These are phyloP conservation scores for Odontothrips loti DNA, from an alignment of 2,888 invertebrate genomes.

Conservation along the genomic window DNA sequence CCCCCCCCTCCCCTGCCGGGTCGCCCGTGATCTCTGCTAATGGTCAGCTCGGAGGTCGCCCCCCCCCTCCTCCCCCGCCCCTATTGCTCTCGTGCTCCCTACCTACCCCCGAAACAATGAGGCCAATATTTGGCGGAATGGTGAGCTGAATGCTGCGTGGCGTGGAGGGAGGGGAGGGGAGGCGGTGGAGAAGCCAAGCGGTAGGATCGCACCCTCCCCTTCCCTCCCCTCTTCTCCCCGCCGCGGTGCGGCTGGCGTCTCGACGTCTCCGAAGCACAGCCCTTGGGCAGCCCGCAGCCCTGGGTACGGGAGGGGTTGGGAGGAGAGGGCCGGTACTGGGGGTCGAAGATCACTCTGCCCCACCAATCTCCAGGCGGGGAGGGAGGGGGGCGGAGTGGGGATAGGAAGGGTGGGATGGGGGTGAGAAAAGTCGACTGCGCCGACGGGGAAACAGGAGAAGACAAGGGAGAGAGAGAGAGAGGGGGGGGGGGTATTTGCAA, in stretches of 20 bases:
- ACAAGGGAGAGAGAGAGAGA: background rate
- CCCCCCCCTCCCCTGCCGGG: background rate
- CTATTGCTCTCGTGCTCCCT: background rate
- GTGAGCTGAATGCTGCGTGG: background rate
- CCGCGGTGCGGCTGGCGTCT: background rate
- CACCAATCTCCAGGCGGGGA: background rate
- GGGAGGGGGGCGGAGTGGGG: background rate
- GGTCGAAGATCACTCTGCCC: too few species aligned
- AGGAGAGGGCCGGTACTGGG: too few species aligned
- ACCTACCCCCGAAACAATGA: background rate
- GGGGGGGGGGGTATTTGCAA: background rate
- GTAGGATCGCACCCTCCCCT: too few species aligned
- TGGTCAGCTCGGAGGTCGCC: background rate
- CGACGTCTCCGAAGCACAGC: background rate
- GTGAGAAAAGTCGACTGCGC: background rate
- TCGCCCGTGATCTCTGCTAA: background rate
- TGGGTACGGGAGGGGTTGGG: too few species aligned
- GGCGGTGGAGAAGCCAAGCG: background rate
- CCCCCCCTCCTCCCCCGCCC: background rate
- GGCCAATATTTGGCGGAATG: background rate
- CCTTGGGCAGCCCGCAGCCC: too few species aligned
- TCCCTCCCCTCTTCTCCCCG: background rate
- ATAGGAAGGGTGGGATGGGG: background rate
- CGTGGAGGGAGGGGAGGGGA: background rate
- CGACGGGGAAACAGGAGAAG: background rate